Evolutionary conservation across 2,113 vertebrate species (phyloP).

Genomic region (Symphodus melops): DNA sequence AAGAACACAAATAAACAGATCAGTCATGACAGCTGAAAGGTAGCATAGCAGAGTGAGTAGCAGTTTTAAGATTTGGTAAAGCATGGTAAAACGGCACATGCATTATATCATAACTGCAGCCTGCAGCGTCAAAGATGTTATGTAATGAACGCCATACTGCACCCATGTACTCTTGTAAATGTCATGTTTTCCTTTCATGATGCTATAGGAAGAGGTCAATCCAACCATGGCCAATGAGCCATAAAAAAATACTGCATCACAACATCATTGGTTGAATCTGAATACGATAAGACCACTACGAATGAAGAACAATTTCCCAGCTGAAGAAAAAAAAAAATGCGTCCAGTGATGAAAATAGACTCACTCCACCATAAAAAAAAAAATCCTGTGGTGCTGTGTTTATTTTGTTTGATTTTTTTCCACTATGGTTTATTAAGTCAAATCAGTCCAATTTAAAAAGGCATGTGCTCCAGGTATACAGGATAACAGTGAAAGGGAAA

Average conservation of each 20-base stretch:
- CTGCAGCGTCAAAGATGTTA: slow-evolving; percentile 56
- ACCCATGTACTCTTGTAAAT: slow-evolving; percentile 34
- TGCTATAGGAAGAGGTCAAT: slow-evolving; percentile 33
- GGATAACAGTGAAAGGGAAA: no score
- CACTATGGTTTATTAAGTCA: background rate
- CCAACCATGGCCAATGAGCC: slow-evolving; percentile 6
- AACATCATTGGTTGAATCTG: background rate
- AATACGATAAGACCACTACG: background rate
- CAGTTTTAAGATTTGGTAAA: background rate
- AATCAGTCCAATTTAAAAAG: no score
- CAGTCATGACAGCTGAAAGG: slow-evolving; percentile 50
- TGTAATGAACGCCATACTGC: slow-evolving; percentile 49
- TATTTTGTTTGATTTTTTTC: background rate
- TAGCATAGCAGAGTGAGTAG: background rate
- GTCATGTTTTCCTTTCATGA: slow-evolving; percentile 35
- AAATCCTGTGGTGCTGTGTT: no score
- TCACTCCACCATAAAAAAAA: background rate
- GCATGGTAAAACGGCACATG: slow-evolving; percentile 10
- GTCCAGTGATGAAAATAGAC: background rate
- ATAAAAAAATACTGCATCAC: slow-evolving; percentile 15
- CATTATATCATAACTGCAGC: slow-evolving; percentile 40
- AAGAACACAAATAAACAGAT: slow-evolving; percentile 14
- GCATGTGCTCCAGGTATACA: no score
- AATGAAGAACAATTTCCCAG: background rate
- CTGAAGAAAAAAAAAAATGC: background rate